A percentile compares a stretch with the other conserved stretches of the same genome.
Conservation (phyloP, 2,113 vertebrate genomes). For the Calonectris borealis region DNA sequence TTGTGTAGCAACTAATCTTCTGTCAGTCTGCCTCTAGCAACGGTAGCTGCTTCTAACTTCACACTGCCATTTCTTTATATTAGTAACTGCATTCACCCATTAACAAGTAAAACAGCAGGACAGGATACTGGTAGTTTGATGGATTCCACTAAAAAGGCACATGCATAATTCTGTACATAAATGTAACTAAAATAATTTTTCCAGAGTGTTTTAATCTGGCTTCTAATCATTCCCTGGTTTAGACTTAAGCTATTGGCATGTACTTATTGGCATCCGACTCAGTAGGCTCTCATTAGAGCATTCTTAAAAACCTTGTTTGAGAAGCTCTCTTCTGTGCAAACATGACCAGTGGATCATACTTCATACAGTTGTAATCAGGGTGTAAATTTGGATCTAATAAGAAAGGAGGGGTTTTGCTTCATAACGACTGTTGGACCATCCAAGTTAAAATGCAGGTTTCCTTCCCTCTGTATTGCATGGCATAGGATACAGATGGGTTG, state of each 20-base stretch:
- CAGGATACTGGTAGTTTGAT: neutral
- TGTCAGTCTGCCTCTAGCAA: neutral
- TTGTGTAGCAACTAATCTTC: neutral
- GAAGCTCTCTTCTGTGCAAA: neutral
- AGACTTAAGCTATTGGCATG: neutral
- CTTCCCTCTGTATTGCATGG: neutral
- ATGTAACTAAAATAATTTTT: neutral
- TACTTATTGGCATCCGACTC: neutral
- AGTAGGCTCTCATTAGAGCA: neutral
- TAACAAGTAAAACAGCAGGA: neutral
- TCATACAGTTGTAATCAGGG: fast-evolving
- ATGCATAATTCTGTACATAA: fast-evolving
- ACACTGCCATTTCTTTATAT: neutral
- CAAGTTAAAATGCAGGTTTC: neutral
- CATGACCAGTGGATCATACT: neutral
- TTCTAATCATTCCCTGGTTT: neutral
- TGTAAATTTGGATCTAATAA: neutral
- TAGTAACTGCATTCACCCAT: neutral
- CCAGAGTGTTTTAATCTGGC: neutral
- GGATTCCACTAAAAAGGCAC: neutral
- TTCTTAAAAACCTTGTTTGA: neutral
- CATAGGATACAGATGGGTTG: neutral
- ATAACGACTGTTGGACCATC: neutral
- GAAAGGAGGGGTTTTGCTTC: neutral
- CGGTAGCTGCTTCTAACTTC: neutral